These are phyloP conservation scores for Rhabdophis nuchalis DNA, from an alignment of 2,797 vertebrate genomes.

Conservation along the genomic window DNA sequence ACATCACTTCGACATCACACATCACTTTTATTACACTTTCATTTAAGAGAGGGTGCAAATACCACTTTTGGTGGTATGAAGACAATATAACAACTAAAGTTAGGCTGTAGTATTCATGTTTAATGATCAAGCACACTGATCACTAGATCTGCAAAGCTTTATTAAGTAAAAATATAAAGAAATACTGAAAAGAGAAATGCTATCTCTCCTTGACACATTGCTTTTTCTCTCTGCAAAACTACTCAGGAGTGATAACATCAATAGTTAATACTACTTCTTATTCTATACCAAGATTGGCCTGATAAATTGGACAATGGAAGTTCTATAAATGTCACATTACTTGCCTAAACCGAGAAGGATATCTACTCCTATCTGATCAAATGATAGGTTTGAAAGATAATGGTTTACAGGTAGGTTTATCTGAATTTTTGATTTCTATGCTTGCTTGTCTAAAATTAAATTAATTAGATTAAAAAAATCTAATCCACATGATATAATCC, in stretches of 20 bases:
- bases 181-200: neutral
- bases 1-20: too few species aligned
- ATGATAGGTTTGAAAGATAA: neutral
- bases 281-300: neutral
- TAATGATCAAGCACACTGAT: neutral
- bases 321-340: neutral
- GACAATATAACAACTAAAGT: neutral
- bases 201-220: neutral
- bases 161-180: neutral
- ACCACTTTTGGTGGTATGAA: neutral
- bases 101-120: neutral
- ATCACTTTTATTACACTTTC: neutral
- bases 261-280: neutral
- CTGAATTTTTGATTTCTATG: neutral
- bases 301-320: constrained; percentile 2
- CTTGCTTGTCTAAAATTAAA: neutral
- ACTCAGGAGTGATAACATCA: neutral
- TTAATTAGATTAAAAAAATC: neutral
- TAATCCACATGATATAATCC: neutral
- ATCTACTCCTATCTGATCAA: neutral
- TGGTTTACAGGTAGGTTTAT: neutral
- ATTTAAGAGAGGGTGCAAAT: neutral
- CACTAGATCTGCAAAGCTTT: neutral
- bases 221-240: neutral
- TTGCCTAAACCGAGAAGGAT: neutral